phyloP scores from a whole-genome alignment of 35 echinoderm and acorn worm genomes.

The Chiridota heheva region DNA sequence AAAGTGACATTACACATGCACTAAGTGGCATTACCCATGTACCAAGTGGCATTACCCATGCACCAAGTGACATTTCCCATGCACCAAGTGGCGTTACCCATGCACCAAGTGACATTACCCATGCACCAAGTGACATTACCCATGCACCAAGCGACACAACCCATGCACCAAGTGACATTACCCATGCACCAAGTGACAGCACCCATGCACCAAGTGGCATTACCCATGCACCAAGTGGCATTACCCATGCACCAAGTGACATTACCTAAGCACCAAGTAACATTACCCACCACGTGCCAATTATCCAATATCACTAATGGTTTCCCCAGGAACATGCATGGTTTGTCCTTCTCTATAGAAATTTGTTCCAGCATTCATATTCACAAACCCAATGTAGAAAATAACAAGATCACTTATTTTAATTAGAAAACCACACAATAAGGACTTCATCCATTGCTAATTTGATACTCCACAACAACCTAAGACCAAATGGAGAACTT shows the following conservation, averaged over 20 bases:
- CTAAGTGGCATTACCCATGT: neutral
- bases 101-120: conserved; percentile 8
- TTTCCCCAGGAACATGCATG: too few species aligned
- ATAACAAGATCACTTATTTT: too few species aligned
- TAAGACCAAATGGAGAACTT: too few species aligned
- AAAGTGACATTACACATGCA: neutral
- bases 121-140: neutral
- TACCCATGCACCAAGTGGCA: neutral
- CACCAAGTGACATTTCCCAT: neutral
- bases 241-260: too few species aligned
- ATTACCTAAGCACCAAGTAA: neutral
- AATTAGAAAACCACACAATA: too few species aligned
- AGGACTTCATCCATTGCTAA: too few species aligned
- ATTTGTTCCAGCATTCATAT: too few species aligned
- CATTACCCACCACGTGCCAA: neutral
- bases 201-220: neutral
- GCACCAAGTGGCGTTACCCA: neutral
- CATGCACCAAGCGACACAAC: neutral
- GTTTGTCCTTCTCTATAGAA: too few species aligned
- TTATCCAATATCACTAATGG: too few species aligned
- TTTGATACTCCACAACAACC: too few species aligned
- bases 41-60: neutral
- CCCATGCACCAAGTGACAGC: neutral
- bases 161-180: neutral
- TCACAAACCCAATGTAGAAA: too few species aligned